These are phyloP conservation scores for Pandemis corylana DNA, from an alignment of 2,888 invertebrate genomes.

Conservation along the genomic window DNA sequence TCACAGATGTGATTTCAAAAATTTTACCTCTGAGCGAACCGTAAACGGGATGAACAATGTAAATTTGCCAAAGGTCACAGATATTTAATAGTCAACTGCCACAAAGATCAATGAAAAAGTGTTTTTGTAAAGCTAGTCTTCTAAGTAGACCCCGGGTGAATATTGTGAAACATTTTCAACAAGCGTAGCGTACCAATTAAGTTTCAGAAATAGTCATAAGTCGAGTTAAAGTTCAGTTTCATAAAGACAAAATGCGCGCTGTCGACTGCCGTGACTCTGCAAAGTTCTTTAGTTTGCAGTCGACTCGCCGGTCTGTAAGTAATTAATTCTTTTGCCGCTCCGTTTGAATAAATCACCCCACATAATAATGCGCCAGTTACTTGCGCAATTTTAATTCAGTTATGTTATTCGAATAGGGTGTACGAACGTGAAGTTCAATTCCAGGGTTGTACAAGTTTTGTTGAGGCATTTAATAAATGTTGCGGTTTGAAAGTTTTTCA, in stretches of 20 bases:
- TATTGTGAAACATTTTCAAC: conserved; percentile 11
- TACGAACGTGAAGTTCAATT: conserved; percentile 24
- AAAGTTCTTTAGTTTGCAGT: conserved; percentile 56
- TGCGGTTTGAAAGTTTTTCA: neutral
- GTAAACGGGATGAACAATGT: too few species aligned
- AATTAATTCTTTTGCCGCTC: conserved; percentile 72
- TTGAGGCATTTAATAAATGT: neutral
- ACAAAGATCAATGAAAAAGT: too few species aligned
- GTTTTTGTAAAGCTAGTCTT: too few species aligned
- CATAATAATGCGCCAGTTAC: conserved; percentile 42
- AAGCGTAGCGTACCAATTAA: conserved; percentile 11
- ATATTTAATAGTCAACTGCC: too few species aligned
- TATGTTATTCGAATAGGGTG: conserved; percentile 26
- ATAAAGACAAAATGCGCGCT: conserved; percentile 25
- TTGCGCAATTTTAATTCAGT: conserved; percentile 35
- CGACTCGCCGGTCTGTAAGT: conserved; percentile 58
- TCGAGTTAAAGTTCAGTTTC: conserved; percentile 29
- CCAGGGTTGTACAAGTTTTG: conserved; percentile 21
- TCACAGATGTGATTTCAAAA: too few species aligned
- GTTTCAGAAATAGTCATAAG: conserved; percentile 26
- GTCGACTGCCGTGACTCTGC: conserved; percentile 42
- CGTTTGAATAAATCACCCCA: conserved; percentile 69
- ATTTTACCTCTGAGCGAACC: too few species aligned
- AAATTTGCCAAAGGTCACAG: too few species aligned
- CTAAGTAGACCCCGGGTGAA: neutral